A percentile compares a stretch with the other conserved stretches of the same genome.
phyloP scores from a whole-genome alignment of 2,888 invertebrate genomes.

The Polymixis flavicincta region DNA sequence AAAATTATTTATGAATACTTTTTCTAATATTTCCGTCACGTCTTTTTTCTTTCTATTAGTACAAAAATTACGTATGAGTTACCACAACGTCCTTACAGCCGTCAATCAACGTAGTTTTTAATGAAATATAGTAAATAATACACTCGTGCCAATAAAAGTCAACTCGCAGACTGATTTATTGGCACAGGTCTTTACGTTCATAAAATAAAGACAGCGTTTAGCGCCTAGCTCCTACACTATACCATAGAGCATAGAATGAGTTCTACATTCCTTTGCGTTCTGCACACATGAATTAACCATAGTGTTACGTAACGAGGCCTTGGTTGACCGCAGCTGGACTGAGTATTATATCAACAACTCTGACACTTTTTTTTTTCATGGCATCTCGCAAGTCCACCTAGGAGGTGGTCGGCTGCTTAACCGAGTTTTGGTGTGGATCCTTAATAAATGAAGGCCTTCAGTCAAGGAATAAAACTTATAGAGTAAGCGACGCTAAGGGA shows the following conservation, averaged over 20 bases:
- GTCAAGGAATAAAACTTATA: background rate
- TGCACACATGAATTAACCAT: constrained; percentile 85
- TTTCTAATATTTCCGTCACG: background rate
- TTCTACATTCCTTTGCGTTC: constrained; percentile 81
- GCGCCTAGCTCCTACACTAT: constrained; percentile 55
- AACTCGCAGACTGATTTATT: constrained; percentile 42
- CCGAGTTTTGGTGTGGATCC: background rate
- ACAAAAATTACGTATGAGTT: constrained; percentile 25
- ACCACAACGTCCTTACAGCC: background rate
- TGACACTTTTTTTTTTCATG: background rate
- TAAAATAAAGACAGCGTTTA: constrained; percentile 17
- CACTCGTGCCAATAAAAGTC: constrained; percentile 1
- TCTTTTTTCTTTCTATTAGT: background rate
- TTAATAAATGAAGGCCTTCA: background rate
- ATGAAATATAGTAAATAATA: constrained; percentile 10
- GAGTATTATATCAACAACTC: constrained; percentile 15
- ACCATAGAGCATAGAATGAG: constrained; percentile 50
- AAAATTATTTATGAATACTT: no score
- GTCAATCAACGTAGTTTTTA: constrained; percentile 22
- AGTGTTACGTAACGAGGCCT: constrained; percentile 82
- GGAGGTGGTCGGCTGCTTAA: background rate
- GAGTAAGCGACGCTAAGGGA: background rate
- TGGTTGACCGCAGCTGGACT: constrained; percentile 74
- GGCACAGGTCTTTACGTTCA: constrained; percentile 3
- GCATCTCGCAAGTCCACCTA: background rate